Evolutionary conservation across 2,888 invertebrate species (phyloP), one percentile per base, ranked within the genome.

Genomic region (Syrphus vitripennis): DNA sequence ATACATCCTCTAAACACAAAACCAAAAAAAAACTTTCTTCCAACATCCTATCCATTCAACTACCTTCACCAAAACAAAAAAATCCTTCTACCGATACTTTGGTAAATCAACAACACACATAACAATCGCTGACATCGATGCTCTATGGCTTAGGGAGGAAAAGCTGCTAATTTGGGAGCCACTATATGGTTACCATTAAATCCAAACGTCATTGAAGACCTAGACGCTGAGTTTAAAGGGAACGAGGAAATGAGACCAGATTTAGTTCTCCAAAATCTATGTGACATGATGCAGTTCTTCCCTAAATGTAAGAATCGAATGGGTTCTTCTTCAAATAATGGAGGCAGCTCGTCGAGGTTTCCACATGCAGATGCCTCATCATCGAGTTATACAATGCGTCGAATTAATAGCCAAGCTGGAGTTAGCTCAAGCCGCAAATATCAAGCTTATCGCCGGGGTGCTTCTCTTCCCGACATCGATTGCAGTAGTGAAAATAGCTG

Each of bases 161-260:
- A 95, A 89, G 94, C 95, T 91, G 96, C 97, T 37, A 95, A 95
- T 88, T 91, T 97, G 81, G 96, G 95, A 14, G 96, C 95, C 37
- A 97, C 97, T 0, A 95, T 97, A 21, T 97, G 97, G 97, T 94
- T 97, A 88, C 96, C 96, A 31, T 92, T 95, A 53, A 91, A 88
- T 67, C 55, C 88, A 16, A 88, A 87, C 12, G 88, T 88, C 5
- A 87, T 88, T 19, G 72, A 74, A 12, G 89, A 89, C 67, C 87
- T 90, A 70, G 89, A 89, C 76, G 90, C 89, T 74, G 90, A 90
- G 40, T 88, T 90, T 37, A 88, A 90, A 76, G 78, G 37, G 70
- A 80, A 84, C 67, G 74, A 88, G 9, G 65, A 80, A 19, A 77
- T 87, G 48, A 89, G 89, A 71, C 92, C 92, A 24, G 91, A 92